Conservation (phyloP, 2,797 vertebrate genomes). For the Scolopax rusticola region DNA sequence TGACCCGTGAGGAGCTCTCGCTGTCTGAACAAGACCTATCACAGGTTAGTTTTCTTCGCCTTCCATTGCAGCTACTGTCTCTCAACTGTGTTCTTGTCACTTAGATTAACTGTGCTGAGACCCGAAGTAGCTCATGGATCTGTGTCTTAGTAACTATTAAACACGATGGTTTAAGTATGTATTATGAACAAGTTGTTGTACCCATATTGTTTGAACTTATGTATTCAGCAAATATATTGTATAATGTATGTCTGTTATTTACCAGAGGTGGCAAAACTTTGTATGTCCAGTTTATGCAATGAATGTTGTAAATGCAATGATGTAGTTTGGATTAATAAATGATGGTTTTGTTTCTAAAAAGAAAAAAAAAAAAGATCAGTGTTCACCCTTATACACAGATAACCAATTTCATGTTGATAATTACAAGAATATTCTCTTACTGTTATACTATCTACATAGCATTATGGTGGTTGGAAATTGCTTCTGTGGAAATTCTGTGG, state of each 20-base stretch:
- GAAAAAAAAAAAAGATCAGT: slow-evolving; percentile 53
- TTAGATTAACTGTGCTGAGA: slow-evolving; percentile 84
- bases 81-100: slow-evolving; percentile 82
- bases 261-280: slow-evolving; percentile 86
- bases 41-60: slow-evolving; percentile 72
- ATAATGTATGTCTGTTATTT: slow-evolving; percentile 80
- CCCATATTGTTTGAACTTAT: slow-evolving; percentile 80
- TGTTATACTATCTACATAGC: slow-evolving; percentile 57
- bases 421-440: slow-evolving; percentile 60
- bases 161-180: slow-evolving; percentile 72
- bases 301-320: slow-evolving; percentile 90
- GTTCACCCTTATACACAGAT: slow-evolving; percentile 75
- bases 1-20: slow-evolving; percentile 51
- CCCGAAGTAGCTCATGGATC: slow-evolving; percentile 80
- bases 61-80: slow-evolving; percentile 79
- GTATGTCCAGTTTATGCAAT: slow-evolving; percentile 88
- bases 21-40: slow-evolving; percentile 55
- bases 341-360: slow-evolving; percentile 83
- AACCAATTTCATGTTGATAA: slow-evolving; percentile 57
- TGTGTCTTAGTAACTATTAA: slow-evolving; percentile 72
- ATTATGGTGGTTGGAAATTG: slow-evolving; percentile 48
- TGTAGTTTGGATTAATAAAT: slow-evolving; percentile 91
- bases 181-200: slow-evolving; percentile 80
- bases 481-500: slow-evolving; percentile 57
- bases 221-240: slow-evolving; percentile 81